A percentile compares a stretch with the other conserved stretches of the same genome.
Conservation (phyloP, 2,797 vertebrate species). For the Decapterus maruadsi region DNA sequence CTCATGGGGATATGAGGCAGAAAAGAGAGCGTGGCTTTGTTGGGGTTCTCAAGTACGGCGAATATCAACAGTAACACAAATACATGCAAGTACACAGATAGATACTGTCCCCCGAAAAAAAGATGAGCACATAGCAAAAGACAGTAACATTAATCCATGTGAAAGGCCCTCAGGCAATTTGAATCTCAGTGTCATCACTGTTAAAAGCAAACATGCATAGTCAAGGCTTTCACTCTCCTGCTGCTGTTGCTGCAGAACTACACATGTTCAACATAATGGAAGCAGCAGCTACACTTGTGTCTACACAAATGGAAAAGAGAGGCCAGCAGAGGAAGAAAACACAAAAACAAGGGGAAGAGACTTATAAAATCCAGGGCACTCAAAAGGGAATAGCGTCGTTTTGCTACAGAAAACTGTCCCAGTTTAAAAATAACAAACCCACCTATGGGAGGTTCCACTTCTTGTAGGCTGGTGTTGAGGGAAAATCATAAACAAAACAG, state of each 20-base stretch:
- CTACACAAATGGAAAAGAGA: constrained; percentile 7
- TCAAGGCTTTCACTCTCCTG: constrained; percentile 10
- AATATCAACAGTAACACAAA: constrained; percentile 3
- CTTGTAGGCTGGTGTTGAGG: constrained; percentile 41
- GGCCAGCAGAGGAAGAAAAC: constrained; percentile 22
- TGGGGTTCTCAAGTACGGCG: neutral
- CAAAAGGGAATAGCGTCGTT: constrained; percentile 17
- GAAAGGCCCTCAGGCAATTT: constrained; percentile 19
- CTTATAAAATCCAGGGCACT: constrained; percentile 35
- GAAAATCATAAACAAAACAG: constrained; percentile 74
- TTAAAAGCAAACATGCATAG: neutral
- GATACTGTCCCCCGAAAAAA: neutral
- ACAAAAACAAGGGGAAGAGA: constrained; percentile 33
- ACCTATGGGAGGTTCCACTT: constrained; percentile 73
- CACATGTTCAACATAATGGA: constrained; percentile 33
- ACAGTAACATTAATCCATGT: neutral
- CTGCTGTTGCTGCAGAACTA: constrained; percentile 25
- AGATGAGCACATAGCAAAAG: neutral
- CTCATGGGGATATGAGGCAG: constrained; percentile 3
- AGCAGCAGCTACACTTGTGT: constrained; percentile 18
- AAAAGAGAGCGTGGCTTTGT: constrained; percentile 8
- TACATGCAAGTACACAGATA: neutral
- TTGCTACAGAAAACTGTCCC: constrained; percentile 35
- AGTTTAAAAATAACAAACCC: constrained; percentile 73
- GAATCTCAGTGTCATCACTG: neutral